Evolutionary conservation across 2,888 invertebrate genomes (phyloP).

Genomic region (Caenorhabditis parvicauda): DNA sequence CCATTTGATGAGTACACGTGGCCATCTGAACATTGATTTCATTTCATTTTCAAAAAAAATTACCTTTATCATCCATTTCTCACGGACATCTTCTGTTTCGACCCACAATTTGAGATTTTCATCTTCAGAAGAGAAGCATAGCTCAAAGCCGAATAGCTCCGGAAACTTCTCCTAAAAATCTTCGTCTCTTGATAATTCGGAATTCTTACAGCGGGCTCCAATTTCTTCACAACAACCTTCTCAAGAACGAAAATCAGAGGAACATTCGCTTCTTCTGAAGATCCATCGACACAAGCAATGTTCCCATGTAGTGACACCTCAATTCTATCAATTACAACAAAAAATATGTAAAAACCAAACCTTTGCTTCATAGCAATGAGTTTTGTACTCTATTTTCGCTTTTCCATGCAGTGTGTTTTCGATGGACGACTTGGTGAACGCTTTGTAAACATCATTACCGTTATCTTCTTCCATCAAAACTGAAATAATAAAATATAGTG

Average conservation of each 20-base stretch:
- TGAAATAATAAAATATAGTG: neutral
- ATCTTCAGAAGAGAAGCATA: slow-evolving; percentile 23
- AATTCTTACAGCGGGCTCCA: slow-evolving; percentile 2
- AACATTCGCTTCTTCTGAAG: slow-evolving; percentile 40
- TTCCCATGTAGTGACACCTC: slow-evolving; percentile 29
- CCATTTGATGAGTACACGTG: slow-evolving; percentile 51
- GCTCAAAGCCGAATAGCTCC: slow-evolving; percentile 1
- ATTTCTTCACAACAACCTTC: slow-evolving; percentile 36
- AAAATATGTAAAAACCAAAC: slow-evolving; percentile 6
- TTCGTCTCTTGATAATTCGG: neutral
- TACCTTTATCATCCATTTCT: slow-evolving; percentile 58
- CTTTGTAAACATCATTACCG: slow-evolving; percentile 56
- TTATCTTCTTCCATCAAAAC: slow-evolving; percentile 60
- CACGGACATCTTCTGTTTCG: slow-evolving; percentile 35
- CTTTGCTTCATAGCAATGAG: slow-evolving; percentile 26
- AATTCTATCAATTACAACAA: neutral
- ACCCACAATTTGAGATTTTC: slow-evolving; percentile 33
- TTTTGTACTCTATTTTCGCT: slow-evolving; percentile 20
- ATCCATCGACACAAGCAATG: slow-evolving; percentile 27
- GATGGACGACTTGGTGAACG: slow-evolving; percentile 24
- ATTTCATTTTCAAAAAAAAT: too few species aligned
- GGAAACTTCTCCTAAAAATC: neutral
- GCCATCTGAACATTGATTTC: slow-evolving; percentile 51
- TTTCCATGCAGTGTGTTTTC: slow-evolving; percentile 13
- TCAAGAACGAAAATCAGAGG: slow-evolving; percentile 56